Evolutionary conservation across 30 jellyfish, hydroid and myxozoan species (phyloP).

Genomic region (Chrysaora quinquecirrha): DNA sequence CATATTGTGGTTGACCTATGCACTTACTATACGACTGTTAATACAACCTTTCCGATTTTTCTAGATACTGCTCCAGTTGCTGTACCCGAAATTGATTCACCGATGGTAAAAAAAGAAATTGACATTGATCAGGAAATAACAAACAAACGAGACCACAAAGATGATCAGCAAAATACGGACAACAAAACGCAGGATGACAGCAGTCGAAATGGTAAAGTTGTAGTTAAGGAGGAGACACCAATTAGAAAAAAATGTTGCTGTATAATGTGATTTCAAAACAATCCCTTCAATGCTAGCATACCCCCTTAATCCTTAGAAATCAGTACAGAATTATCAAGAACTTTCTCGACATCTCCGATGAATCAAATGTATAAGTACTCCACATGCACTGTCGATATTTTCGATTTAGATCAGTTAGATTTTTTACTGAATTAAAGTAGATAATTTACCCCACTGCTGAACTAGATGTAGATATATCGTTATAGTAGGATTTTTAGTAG

Average conservation of each 20-base stretch:
- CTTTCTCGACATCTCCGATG: too few species aligned
- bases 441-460: too few species aligned
- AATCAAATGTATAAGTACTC: too few species aligned
- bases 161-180: background rate
- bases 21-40: too few species aligned
- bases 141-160: background rate
- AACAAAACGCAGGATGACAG: constrained; percentile 4
- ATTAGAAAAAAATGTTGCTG: constrained; percentile 58
- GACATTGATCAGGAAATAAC: background rate
- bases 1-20: too few species aligned
- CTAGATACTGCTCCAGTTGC: constrained; percentile 67
- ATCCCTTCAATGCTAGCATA: too few species aligned
- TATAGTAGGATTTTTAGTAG: background rate
- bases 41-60: too few species aligned
- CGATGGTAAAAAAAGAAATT: constrained; percentile 17
- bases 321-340: too few species aligned
- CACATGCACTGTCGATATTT: too few species aligned
- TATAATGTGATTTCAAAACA: constrained; percentile 43
- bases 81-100: constrained; percentile 54
- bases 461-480: background rate
- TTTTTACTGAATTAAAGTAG: too few species aligned
- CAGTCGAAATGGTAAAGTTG: constrained; percentile 53
- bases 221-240: constrained; percentile 18
- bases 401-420: too few species aligned
- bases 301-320: too few species aligned